Conservation (phyloP, 1,140 invertebrate genomes). For the Heterodera schachtii region DNA sequence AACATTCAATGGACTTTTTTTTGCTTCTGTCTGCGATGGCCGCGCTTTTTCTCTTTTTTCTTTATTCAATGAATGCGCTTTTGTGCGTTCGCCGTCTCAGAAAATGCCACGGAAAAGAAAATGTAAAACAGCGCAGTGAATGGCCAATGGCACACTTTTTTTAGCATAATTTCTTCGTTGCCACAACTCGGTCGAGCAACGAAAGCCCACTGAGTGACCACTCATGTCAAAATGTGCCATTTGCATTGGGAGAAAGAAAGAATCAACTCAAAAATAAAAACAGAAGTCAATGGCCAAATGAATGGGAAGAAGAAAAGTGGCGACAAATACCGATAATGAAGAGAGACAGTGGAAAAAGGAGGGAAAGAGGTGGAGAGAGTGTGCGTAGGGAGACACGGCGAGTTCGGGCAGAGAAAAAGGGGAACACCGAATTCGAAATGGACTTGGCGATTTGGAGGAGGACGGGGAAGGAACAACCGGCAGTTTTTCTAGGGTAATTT, state of each 20-base stretch:
- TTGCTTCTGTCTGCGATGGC: conserved; percentile 36
- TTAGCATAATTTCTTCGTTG: background rate
- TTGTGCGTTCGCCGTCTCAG: conserved; percentile 27
- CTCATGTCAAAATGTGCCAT: background rate
- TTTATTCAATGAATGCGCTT: conserved; percentile 37
- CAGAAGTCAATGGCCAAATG: background rate
- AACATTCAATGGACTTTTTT: conserved; percentile 23
- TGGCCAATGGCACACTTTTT: background rate
- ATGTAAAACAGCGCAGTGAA: background rate
- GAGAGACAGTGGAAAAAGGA: background rate
- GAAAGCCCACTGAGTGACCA: background rate
- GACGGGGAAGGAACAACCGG: background rate
- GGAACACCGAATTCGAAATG: conserved; percentile 1
- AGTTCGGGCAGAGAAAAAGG: background rate
- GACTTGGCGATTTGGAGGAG: background rate
- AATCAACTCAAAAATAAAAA: background rate
- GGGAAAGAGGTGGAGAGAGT: background rate
- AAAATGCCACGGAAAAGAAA: conserved; percentile 15
- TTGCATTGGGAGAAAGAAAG: background rate
- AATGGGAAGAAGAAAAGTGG: background rate
- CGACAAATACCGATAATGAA: background rate
- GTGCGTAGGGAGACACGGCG: background rate
- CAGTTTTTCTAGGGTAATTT: too few relatives aligned
- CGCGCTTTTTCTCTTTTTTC: conserved; percentile 31
- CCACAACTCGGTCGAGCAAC: background rate